These are phyloP conservation scores for Phalanger gymnotis DNA, from an alignment of 2,797 vertebrate genomes.

Conservation along the genomic window DNA sequence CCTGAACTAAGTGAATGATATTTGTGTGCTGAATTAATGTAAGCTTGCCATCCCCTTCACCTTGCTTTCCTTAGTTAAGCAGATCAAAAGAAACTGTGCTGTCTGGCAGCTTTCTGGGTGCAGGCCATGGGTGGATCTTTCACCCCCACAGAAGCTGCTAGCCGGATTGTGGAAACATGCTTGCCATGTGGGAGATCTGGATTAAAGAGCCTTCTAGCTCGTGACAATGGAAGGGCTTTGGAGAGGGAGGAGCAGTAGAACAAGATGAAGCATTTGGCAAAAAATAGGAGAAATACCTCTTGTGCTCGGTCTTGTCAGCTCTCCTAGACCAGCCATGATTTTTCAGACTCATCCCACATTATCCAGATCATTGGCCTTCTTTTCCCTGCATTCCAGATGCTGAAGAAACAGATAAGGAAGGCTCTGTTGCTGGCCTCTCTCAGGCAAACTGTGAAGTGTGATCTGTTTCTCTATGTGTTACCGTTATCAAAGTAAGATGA, in stretches of 20 bases:
- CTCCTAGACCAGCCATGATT: background rate
- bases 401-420: background rate
- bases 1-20: too few species aligned
- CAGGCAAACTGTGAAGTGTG: background rate
- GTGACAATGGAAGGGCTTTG: background rate
- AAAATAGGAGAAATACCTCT: background rate
- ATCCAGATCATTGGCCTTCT: background rate
- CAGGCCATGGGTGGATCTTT: too few species aligned
- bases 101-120: too few species aligned
- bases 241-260: background rate
- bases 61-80: too few species aligned
- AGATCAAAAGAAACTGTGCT: too few species aligned
- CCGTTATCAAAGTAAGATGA: background rate
- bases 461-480: background rate
- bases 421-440: background rate
- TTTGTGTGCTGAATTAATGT: too few species aligned
- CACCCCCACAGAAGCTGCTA: too few species aligned
- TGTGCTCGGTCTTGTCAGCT: background rate
- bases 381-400: background rate
- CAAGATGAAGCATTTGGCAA: background rate
- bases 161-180: too few species aligned
- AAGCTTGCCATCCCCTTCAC: too few species aligned
- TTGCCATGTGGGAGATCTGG: slow-evolving; percentile 7
- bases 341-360: slow-evolving; percentile 33
- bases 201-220: slow-evolving; percentile 40